Base-by-base conservation (phyloP, 2,113 vertebrate genomes). In the Platysternon megacephalum region DNA sequence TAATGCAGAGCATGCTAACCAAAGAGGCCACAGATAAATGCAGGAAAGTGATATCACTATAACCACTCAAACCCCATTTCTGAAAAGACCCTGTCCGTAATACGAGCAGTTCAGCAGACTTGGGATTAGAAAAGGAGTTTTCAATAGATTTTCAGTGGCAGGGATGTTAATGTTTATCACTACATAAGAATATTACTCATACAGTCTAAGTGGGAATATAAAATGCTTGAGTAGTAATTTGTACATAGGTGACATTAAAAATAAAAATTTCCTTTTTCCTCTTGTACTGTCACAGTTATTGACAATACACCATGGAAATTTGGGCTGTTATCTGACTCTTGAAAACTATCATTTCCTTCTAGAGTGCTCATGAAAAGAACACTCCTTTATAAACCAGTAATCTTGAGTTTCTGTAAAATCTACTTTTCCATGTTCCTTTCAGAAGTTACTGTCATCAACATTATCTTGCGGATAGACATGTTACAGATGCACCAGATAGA, bases 101-200 rank as follows among this genome's bases (percentile, higher is more conserved):
- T 56, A 86, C 11, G 68, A 42, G 58, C 52, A 85, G 81, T 35
- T 46, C 76, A 93, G 32, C 79, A 94, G 88, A 79, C 17, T 74
- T 12, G 49, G 51, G 10, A 48, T 82, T 82, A 82, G 10, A 89
- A 96, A 95, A 76, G 85, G 4, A 86, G 32, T 82, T 87, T 90
- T 91, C 58, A 85, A 74, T 88, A 89, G 49, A 78, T 39, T 82
- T 93, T 86, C 85, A 90, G 76, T n/a, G 82, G 74, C 85, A 9
- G 35, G 46, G 93, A 85, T 89, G 29, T 85, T 95, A 85, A 29
- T 90, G 61, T 95, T 95, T 95, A 90, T 89, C 93, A 76, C 84
- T 91, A n/a, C 74, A 86, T 89, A 93, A 89, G 51, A 86, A 86
- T 87, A 91, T 74, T 87, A 84, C 49, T 88, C 68, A 85, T 87